Evolutionary conservation across 2,113 vertebrate species (phyloP).

Genomic region (Bubalus kerabau): DNA sequence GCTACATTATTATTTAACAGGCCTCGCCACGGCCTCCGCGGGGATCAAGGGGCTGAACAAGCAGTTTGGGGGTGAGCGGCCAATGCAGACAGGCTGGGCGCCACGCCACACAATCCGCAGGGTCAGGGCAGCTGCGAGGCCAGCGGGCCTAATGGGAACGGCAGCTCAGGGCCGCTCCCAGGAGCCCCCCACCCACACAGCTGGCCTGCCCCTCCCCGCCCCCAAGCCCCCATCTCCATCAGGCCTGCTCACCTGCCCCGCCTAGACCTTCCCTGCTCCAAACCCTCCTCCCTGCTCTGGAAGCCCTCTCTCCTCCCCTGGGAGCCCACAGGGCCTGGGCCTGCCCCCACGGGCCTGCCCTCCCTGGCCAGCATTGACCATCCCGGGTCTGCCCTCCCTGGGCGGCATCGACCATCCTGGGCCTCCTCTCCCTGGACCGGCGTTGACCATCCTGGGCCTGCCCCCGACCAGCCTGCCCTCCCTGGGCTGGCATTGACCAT

Average conservation of each 20-base stretch:
- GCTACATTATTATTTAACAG: conserved; percentile 55
- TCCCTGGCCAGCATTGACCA: not conserved
- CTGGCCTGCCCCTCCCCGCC: accelerated
- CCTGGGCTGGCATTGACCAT: not conserved
- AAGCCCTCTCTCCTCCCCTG: not conserved
- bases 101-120: accelerated
- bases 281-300: not conserved
- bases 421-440: not conserved
- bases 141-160: not conserved
- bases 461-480: not conserved
- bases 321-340: not conserved
- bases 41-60: conserved; percentile 32
- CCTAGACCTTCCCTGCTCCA: not conserved
- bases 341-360: not conserved
- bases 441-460: not conserved
- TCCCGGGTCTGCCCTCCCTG: not conserved
- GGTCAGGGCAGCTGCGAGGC: not conserved
- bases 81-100: not conserved
- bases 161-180: not conserved
- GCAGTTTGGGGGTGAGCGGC: not conserved
- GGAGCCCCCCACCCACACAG: not conserved
- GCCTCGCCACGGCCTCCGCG: not conserved
- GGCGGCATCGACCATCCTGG: not conserved
- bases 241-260: not conserved
- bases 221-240: not conserved